A percentile compares a stretch with the other conserved stretches of the same genome.
Conservation (phyloP, 2,888 invertebrate genomes). For the Sinopyrophorus schimmeli region DNA sequence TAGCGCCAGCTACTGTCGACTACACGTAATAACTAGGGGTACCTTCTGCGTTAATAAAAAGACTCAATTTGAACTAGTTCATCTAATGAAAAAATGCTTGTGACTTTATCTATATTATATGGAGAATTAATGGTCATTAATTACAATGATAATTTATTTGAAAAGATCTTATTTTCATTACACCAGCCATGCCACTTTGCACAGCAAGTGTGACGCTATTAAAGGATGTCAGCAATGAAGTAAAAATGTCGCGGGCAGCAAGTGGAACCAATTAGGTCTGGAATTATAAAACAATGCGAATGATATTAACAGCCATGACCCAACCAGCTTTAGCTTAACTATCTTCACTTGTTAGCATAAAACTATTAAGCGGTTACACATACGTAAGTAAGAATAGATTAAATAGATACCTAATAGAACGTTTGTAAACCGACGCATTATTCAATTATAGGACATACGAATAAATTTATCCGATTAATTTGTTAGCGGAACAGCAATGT, state of each 20-base stretch:
- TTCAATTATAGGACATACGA: conserved; percentile 11
- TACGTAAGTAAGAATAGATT: conserved; percentile 2
- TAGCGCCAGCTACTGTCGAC: too few species aligned
- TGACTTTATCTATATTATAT: too few species aligned
- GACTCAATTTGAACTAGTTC: too few species aligned
- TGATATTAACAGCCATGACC: conserved; percentile 27
- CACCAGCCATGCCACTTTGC: conserved; percentile 12
- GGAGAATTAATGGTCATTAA: too few species aligned
- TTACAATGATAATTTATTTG: too few species aligned
- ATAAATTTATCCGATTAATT: conserved; percentile 7
- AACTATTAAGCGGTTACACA: not conserved
- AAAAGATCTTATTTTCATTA: not conserved
- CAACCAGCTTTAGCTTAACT: conserved; percentile 6
- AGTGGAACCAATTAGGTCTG: conserved; percentile 49
- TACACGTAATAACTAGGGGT: too few species aligned
- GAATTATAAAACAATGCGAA: conserved; percentile 27
- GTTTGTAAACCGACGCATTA: conserved; percentile 13
- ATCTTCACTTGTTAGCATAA: too few species aligned
- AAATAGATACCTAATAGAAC: conserved; percentile 13
- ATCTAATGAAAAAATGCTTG: too few species aligned
- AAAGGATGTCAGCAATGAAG: conserved; percentile 46
- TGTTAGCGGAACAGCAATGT: conserved; percentile 6
- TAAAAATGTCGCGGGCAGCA: conserved; percentile 46
- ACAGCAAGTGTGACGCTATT: conserved; percentile 20
- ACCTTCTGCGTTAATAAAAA: too few species aligned